Base-by-base conservation (phyloP, 2,888 invertebrate genomes). In the Thereva unica region DNA sequence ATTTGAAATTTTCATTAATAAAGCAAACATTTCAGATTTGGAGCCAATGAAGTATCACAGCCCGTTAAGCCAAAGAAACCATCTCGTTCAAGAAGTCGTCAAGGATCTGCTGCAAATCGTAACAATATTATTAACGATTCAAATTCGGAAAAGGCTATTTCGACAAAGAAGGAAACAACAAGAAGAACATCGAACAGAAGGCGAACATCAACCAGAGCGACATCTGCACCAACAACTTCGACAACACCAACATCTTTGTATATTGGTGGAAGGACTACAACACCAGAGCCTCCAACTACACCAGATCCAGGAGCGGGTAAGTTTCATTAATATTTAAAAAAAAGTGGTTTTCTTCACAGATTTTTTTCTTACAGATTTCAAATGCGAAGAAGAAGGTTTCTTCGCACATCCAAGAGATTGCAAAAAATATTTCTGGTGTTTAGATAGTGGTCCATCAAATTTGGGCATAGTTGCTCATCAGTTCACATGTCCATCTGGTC, bases 391-490 rank as follows among this genome's bases (percentile, higher is more conserved):
- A 71, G 95, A 95, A 83, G 95, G 95, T 3, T 95, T 95, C 83
- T 95, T 89, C 82, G 89, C 89, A 10, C 94, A 95, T 82, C 95
- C 95, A 0, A 86, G 92, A 47, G 95, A 95, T 79, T 95, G 95
- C 80, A 93, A 94, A 78, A 95, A 95, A 78, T 95, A 95, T 77
- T 95, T 92, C 82, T 95, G 95, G 95, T 95, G 95, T 77, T 82
- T 95, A 71, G 93, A 93, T 77, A 92, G 90, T 74, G 93, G 93
- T 3, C 90, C 94, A 0, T 92, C 94, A 0, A 91, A 93, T 75
- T 84, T 93, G 12, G 95, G 95, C 70, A 90, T 95, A 56, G 91
- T 95, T 4, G 94, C 93, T 0, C 93, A 95, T 82, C 91, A 92
- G 76, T 95, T 95, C 77, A 95, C 94, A 0, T 95, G 95, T 76